Percentiles rank a stretch among this genome's conserved stretches.
Conservation (phyloP, 2,888 invertebrate genomes). For the Drosophila helvetica region DNA sequence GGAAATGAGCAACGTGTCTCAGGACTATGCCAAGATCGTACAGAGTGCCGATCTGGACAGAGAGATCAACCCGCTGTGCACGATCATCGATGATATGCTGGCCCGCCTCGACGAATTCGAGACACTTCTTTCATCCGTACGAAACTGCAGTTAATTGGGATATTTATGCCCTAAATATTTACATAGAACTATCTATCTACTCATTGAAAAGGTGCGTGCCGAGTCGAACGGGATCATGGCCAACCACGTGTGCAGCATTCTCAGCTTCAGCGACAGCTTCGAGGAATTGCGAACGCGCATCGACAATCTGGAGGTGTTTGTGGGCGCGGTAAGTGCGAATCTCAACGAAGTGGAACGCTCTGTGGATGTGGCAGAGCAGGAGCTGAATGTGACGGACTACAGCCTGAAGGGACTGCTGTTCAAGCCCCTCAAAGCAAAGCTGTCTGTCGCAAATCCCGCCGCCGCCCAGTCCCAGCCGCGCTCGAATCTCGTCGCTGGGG, state of each 20-base stretch:
- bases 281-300: constrained; percentile 85
- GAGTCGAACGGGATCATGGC: constrained; percentile 80
- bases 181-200: too few species aligned
- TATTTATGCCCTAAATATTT: too few species aligned
- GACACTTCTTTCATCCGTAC: constrained; percentile 85
- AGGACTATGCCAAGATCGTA: constrained; percentile 86
- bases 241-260: constrained; percentile 85
- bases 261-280: constrained; percentile 85
- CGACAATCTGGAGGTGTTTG: constrained; percentile 85
- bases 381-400: constrained; percentile 86
- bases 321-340: constrained; percentile 86
- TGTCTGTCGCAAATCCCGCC: constrained; percentile 40
- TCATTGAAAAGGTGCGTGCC: constrained; percentile 74
- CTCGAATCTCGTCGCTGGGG: constrained; percentile 74
- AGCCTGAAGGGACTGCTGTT: constrained; percentile 86
- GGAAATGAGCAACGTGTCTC: constrained; percentile 67
- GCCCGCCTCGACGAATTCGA: constrained; percentile 88
- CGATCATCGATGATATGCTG: constrained; percentile 88
- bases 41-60: constrained; percentile 85
- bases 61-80: constrained; percentile 86
- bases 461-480: constrained; percentile 23
- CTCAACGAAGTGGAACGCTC: constrained; percentile 85
- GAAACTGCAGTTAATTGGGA: neutral
- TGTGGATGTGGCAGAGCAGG: constrained; percentile 86
- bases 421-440: constrained; percentile 85